These are phyloP conservation scores for Chelonus formosanus DNA, from an alignment of 2,888 invertebrate genomes.

Conservation along the genomic window DNA sequence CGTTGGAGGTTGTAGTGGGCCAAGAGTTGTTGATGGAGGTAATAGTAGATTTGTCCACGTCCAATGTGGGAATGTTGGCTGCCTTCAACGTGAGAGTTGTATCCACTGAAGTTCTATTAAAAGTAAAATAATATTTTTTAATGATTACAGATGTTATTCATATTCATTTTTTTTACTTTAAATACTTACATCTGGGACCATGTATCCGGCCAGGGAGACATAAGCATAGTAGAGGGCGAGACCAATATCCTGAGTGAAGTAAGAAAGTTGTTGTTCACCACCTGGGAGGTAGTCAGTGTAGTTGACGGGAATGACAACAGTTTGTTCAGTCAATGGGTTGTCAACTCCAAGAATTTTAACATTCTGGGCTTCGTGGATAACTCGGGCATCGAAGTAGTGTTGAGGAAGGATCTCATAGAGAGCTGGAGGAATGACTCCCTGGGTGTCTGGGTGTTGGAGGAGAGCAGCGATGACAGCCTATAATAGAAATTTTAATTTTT, in stretches of 20 bases:
- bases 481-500: conserved; percentile 37
- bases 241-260: conserved; percentile 78
- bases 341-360: conserved; percentile 48
- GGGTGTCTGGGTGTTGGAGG: conserved; percentile 72
- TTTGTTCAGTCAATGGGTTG: conserved; percentile 52
- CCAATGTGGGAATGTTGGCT: conserved; percentile 49
- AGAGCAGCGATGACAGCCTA: conserved; percentile 73
- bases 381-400: conserved; percentile 75
- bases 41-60: conserved; percentile 68
- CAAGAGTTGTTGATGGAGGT: conserved; percentile 74
- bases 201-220: conserved; percentile 69
- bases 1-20: conserved; percentile 81
- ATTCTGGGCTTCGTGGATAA: conserved; percentile 73
- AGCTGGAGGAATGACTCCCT: conserved; percentile 74
- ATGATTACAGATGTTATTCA: background rate
- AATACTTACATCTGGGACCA: conserved; percentile 48
- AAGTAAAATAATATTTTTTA: conserved; percentile 33
- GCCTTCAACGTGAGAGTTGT: conserved; percentile 31
- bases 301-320: conserved; percentile 72
- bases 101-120: conserved; percentile 60
- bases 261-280: conserved; percentile 71
- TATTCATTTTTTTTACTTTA: conserved; percentile 48
- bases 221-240: conserved; percentile 74
- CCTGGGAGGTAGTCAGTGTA: conserved; percentile 67
- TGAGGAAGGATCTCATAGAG: conserved; percentile 79